Conservation (phyloP, 2,888 invertebrate species). For the Ellobium chinense region DNA sequence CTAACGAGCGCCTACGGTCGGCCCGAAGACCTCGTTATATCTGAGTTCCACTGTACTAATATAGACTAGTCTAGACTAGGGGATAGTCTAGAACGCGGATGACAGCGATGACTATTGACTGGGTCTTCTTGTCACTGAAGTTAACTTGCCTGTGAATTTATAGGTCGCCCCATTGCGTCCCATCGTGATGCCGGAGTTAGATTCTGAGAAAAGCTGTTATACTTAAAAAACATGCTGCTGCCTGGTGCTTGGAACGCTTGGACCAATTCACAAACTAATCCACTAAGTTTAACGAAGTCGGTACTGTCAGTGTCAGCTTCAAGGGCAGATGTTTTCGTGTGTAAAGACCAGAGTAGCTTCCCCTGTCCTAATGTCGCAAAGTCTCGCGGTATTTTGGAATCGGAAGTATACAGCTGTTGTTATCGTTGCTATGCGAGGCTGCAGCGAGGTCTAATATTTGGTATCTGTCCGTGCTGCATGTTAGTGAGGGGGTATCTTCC, state of each 20-base stretch:
- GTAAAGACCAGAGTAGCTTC: background rate
- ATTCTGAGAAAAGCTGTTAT: conserved; percentile 21
- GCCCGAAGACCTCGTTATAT: too few relatives aligned
- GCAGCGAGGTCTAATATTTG: conserved; percentile 20
- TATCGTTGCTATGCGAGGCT: conserved; percentile 43
- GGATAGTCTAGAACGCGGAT: too few relatives aligned
- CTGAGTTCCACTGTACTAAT: too few relatives aligned
- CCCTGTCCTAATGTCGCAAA: background rate
- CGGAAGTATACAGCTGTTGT: conserved; percentile 6
- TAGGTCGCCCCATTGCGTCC: conserved; percentile 15
- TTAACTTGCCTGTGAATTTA: conserved; percentile 20
- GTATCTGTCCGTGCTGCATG: background rate
- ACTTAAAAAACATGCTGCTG: too few relatives aligned
- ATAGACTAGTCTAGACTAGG: too few relatives aligned
- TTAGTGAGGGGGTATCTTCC: background rate
- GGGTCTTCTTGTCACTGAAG: too few relatives aligned
- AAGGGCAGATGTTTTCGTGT: background rate
- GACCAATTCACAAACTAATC: too few relatives aligned
- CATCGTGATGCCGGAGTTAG: conserved; percentile 27
- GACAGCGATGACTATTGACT: too few relatives aligned
- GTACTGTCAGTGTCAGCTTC: background rate
- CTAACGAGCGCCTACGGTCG: too few relatives aligned
- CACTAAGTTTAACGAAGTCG: too few relatives aligned
- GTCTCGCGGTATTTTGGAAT: background rate
- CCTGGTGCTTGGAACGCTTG: too few relatives aligned